phyloP scores from a whole-genome alignment of 2,113 vertebrate species.

The Oxyura jamaicensis region DNA sequence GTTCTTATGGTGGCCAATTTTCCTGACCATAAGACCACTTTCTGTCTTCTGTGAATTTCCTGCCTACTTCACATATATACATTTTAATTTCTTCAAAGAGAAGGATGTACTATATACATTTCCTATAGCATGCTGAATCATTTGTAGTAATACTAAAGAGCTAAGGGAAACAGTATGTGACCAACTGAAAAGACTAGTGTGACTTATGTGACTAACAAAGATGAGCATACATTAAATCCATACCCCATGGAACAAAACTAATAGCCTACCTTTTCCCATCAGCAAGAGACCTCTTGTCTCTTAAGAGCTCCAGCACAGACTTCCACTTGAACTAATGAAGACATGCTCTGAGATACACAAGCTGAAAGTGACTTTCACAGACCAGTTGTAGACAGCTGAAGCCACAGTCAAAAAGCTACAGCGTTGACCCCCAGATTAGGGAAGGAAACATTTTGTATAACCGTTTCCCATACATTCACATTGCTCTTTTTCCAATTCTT shows the following conservation, averaged over 20 bases:
- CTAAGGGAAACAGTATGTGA: neutral
- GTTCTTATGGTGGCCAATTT: neutral
- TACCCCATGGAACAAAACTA: neutral
- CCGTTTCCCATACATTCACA: rapidly evolving
- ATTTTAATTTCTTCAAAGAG: neutral
- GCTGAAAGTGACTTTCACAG: neutral
- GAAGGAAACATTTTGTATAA: neutral
- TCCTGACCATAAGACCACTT: neutral
- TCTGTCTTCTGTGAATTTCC: neutral
- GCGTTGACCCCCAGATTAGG: neutral
- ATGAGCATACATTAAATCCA: rapidly evolving
- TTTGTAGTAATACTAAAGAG: neutral
- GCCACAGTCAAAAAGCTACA: neutral
- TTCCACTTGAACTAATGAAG: neutral
- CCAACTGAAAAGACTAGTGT: neutral
- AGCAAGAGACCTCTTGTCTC: neutral
- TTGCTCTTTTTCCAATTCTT: neutral
- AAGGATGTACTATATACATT: neutral
- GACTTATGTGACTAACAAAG: neutral
- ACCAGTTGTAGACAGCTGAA: neutral
- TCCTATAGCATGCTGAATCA: neutral
- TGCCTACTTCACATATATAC: neutral
- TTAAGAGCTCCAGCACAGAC: neutral
- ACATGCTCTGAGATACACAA: neutral
- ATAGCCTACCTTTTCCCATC: neutral